Conservation (phyloP, 2,888 invertebrate genomes). For the Ornithoptera priamus region DNA sequence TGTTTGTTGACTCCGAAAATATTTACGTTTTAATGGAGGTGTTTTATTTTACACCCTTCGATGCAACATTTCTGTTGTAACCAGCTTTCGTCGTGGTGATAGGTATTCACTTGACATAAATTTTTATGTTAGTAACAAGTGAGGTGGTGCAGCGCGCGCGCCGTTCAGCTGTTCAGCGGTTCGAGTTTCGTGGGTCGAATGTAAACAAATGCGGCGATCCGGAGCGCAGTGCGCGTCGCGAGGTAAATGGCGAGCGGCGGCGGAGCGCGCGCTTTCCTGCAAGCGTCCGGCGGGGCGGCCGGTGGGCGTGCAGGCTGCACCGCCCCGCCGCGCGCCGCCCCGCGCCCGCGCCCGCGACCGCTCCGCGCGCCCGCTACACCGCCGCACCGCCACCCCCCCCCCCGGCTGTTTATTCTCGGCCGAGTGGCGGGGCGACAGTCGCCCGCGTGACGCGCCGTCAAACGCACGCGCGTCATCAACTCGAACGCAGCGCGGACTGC, state of each 20-base stretch:
- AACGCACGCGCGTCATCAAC: conserved; percentile 61
- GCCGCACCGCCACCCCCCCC: conserved; percentile 46
- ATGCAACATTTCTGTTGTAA: too few species aligned
- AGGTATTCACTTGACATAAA: too few species aligned
- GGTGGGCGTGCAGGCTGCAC: conserved; percentile 75
- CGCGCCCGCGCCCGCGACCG: conserved; percentile 46
- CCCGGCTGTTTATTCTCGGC: conserved; percentile 75
- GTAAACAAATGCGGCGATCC: not conserved
- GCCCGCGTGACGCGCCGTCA: conserved; percentile 73
- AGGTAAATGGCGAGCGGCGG: conserved; percentile 11
- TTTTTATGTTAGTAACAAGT: too few species aligned
- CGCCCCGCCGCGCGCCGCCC: conserved; percentile 44
- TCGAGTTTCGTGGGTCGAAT: not conserved
- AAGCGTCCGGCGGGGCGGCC: conserved; percentile 59
- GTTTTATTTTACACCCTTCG: too few species aligned
- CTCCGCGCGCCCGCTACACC: too few species aligned
- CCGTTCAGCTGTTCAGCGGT: too few species aligned
- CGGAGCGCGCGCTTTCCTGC: conserved; percentile 19
- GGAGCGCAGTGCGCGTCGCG: conserved; percentile 9
- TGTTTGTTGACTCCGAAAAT: too few species aligned
- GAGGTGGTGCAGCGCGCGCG: too few species aligned
- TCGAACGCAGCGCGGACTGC: conserved; percentile 48
- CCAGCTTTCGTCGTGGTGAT: too few species aligned
- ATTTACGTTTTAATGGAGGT: too few species aligned
- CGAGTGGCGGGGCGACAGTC: conserved; percentile 74